Evolutionary conservation across 2,113 vertebrate species (phyloP), one percentile per base, ranked within the genome.

Genomic region (Muscicapa adusta): DNA sequence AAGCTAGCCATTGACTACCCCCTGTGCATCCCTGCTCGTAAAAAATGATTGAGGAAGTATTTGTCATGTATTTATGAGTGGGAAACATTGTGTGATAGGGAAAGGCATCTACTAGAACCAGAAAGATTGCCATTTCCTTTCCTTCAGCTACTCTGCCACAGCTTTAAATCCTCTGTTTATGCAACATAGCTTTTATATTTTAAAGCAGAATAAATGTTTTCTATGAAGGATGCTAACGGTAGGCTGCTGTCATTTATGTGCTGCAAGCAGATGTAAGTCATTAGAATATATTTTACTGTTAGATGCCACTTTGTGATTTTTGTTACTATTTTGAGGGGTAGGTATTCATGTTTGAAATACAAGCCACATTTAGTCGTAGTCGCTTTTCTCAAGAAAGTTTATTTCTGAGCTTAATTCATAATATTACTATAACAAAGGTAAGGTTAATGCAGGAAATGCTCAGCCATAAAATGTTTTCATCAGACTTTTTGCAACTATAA

Each of bases 21-120:
- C 98, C 98, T 98, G 98, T 99, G 98, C 99, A 99, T 99, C 98
- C 98, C 98, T 98, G 98, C 99, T 99, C 98, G 97, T 99, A 99
- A 99, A 99, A 99, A 98, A 99, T 99, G 98, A 99, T 99, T 99
- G 99, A 99, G 99, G 99, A 99, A 98, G 98, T 99, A 98, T 99
- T 99, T 99, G 98, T 99, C 99, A 99, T 99, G 98, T 99, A 98
- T 99, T 99, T 99, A 99, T 99, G 98, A 99, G 98, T 98, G 98
- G 98, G 98, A 98, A 98, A 98, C 98, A 98, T 98, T 98, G 98
- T 99, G 98, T 98, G 99, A 99, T 98, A 97, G 98, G 98, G 98
- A 98, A 98, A 98, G 98, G 98, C 98, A 98, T 99, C 98, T 98
- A 98, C 97, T 98, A 98, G 98, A 98, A 98, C 98, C 97, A 98